phyloP scores from a whole-genome alignment of 2,797 vertebrate species.

The Paguma larvata region DNA sequence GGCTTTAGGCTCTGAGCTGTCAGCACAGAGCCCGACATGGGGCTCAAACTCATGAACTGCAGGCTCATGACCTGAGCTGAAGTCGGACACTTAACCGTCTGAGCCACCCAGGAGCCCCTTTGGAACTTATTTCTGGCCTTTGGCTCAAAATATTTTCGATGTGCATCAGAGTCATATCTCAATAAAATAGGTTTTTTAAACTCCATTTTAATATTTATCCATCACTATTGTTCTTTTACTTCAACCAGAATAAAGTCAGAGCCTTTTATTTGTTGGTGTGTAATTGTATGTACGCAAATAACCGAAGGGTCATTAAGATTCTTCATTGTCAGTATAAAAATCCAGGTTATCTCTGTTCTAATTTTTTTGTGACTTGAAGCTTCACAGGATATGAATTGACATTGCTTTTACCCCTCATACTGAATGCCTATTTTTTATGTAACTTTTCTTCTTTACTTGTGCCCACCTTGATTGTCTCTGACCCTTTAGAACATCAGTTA shows the following conservation, averaged over 20 bases:
- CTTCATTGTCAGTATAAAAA: neutral
- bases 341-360: neutral
- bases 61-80: no score
- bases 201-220: neutral
- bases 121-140: neutral
- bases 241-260: neutral
- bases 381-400: neutral
- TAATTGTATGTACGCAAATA: no score
- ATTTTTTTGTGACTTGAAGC: neutral
- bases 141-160: neutral
- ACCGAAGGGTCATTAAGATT: neutral
- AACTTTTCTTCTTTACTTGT: neutral
- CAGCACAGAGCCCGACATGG: no score
- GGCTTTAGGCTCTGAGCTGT: no score
- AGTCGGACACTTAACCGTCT: no score
- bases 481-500: neutral
- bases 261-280: neutral
- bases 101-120: no score
- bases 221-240: neutral
- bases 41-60: no score
- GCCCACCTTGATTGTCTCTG: neutral
- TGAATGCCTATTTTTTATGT: neutral
- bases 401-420: neutral
- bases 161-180: neutral
- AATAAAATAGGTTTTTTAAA: neutral